phyloP scores from a whole-genome alignment of 1,140 invertebrate genomes.

The Hormaphis cornu region DNA sequence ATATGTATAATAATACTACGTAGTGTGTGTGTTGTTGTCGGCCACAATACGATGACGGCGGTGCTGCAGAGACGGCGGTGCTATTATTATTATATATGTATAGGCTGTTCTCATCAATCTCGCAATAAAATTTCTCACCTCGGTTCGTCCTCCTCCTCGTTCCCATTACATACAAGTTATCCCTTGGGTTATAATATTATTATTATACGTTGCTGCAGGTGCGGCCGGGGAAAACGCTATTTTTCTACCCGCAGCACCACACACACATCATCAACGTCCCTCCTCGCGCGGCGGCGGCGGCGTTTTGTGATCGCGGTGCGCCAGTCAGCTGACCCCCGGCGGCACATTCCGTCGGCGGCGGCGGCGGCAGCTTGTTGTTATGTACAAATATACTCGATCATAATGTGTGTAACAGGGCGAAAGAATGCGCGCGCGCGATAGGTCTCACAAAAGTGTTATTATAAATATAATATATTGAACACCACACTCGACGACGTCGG shows the following conservation, averaged over 20 bases:
- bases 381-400: no score
- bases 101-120: conserved; percentile 9
- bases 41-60: no score
- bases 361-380: neutral
- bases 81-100: neutral
- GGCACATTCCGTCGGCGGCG: conserved; percentile 18
- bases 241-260: no score
- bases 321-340: neutral
- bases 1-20: no score
- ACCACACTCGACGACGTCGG: no score
- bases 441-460: no score
- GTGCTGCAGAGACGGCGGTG: no score
- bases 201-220: neutral
- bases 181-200: conserved; percentile 4
- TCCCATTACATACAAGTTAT: no score
- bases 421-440: no score
- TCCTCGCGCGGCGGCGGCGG: neutral
- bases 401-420: no score
- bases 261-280: neutral
- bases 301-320: neutral
- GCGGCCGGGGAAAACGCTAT: neutral
- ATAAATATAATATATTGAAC: no score
- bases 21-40: no score
- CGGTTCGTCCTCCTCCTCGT: neutral
- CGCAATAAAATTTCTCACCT: conserved; percentile 32